phyloP scores from a whole-genome alignment of 2,113 vertebrate genomes.

The Sebastes fasciatus region DNA sequence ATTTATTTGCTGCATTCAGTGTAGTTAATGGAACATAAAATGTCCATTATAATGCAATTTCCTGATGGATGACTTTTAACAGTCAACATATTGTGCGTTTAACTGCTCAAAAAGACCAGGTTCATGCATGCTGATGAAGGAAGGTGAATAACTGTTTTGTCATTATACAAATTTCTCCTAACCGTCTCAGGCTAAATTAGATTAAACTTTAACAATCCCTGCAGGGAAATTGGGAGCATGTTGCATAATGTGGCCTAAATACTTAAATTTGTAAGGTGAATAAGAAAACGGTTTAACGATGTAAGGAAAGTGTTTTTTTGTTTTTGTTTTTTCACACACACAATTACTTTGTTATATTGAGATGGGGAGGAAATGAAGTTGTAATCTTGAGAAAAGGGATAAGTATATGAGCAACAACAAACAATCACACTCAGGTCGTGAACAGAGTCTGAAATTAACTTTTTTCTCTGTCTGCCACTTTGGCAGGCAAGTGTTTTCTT shows the following conservation, averaged over 20 bases:
- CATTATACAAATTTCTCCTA: background rate
- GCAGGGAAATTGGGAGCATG: constrained; percentile 5
- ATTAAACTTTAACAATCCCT: constrained; percentile 25
- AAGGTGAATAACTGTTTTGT: constrained; percentile 6
- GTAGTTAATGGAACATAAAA: background rate
- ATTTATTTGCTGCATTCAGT: background rate
- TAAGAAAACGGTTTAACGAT: background rate
- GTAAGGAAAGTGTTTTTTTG: background rate
- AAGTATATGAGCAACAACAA: background rate
- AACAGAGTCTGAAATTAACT: no score
- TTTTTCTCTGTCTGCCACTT: no score
- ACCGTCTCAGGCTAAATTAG: background rate
- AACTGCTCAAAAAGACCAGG: background rate
- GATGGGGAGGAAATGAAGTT: background rate
- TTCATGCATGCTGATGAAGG: background rate
- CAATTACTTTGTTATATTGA: background rate
- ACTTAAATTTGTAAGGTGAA: background rate
- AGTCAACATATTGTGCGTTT: background rate
- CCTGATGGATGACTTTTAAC: background rate
- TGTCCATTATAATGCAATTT: background rate
- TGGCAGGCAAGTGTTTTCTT: no score
- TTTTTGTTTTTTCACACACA: background rate
- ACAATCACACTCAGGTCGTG: background rate
- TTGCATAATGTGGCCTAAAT: constrained; percentile 27
- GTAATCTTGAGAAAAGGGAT: constrained; percentile 2